Evolutionary conservation across 2,888 invertebrate genomes (phyloP), one percentile per base, ranked within the genome.

Genomic region (Calliphora vomitoria): DNA sequence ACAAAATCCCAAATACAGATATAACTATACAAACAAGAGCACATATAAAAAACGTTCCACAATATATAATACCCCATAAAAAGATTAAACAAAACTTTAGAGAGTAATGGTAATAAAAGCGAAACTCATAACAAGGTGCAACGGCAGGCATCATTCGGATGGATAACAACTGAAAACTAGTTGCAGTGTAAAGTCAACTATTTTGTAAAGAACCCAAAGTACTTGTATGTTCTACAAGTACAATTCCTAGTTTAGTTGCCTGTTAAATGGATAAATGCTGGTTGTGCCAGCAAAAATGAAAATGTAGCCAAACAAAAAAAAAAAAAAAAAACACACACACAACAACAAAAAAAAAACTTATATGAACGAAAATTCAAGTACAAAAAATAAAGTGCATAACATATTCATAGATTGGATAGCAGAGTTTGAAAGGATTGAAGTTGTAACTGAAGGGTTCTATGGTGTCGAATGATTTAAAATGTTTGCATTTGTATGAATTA

Each of bases 321-420:
- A 35, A 35, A 4, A n/a, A 50, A 0, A 50, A 5, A n/a, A n/a
- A 50, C 4, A 50, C 4, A 13, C 15, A 53, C n/a, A n/a, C n/a
- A n/a, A n/a, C n/a, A n/a, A n/a, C n/a, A 18, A 55, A 35, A 55
- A 38, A 41, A 25, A 0, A 13, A 10, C 47, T 68, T 20, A 25
- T 20, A 68, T 20, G 20, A 55, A 55, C 55, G 8, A 55, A 55
- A 55, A 55, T 55, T 55, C 55, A 55, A 55, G 55, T 55, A 55
- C 55, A 55, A 55, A 55, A 55, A 55, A 55, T 20, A 55, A 55
- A 20, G 8, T 20, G 8, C 18, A 55, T 18, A 53, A n/a, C n/a
- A 5, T 53, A 53, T 55, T 20, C 11, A 53, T 55, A 20, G 3
- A 55, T 20, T 20, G 8, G 1, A 20, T 6, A 55, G 8, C 18